Conservation (phyloP, 2,888 invertebrate genomes). For the Macropis europaea region DNA sequence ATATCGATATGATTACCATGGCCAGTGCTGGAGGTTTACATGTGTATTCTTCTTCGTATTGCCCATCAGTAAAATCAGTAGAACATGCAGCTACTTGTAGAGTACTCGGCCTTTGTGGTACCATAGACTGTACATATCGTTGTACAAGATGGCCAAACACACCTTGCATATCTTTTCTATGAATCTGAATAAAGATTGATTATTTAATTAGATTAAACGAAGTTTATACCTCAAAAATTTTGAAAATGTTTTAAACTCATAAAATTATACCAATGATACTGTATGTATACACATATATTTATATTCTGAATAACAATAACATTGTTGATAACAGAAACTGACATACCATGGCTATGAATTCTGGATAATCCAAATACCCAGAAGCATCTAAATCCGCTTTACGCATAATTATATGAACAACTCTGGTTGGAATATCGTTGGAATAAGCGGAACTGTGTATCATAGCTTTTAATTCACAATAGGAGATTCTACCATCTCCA, state of each 20-base stretch:
- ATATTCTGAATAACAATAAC: background rate
- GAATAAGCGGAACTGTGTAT: conserved; percentile 83
- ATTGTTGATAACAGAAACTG: conserved; percentile 56
- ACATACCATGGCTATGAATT: conserved; percentile 87
- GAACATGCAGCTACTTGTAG: conserved; percentile 78
- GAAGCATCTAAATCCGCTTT: conserved; percentile 85
- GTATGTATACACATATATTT: background rate
- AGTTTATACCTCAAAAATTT: background rate
- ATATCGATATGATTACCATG: conserved; percentile 93
- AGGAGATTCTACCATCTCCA: conserved; percentile 86
- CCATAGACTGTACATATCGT: conserved; percentile 83
- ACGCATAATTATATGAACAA: conserved; percentile 85
- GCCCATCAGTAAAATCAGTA: conserved; percentile 83
- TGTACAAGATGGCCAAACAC: conserved; percentile 85
- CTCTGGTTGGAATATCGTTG: conserved; percentile 86
- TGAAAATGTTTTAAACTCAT: too few species aligned
- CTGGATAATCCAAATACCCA: conserved; percentile 86
- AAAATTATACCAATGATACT: too few species aligned
- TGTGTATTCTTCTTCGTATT: conserved; percentile 94
- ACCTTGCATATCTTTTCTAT: conserved; percentile 81
- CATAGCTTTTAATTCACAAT: conserved; percentile 84
- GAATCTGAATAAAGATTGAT: conserved; percentile 67
- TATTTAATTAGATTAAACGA: background rate
- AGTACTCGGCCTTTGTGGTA: conserved; percentile 80
- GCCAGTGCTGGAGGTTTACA: conserved; percentile 96